Evolutionary conservation across 2,888 invertebrate species (phyloP).

Genomic region (Amblyjoppa fuscipennis): DNA sequence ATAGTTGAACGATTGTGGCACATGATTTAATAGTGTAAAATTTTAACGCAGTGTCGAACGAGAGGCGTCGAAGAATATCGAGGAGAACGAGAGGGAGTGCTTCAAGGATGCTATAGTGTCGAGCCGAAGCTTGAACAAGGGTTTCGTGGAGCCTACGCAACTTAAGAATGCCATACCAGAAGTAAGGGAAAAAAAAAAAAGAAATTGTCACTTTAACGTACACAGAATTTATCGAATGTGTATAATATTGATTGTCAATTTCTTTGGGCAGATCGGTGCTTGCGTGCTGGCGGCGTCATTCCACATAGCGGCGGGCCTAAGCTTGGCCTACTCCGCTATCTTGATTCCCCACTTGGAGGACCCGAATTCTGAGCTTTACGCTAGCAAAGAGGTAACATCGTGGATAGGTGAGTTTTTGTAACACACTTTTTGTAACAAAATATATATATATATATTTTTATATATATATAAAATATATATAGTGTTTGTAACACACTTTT

Average conservation of each 20-base stretch:
- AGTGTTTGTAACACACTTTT: too few species aligned
- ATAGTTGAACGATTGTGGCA: background rate
- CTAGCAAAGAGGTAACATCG: slow-evolving; percentile 84
- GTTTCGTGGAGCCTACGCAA: slow-evolving; percentile 78
- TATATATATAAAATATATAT: too few species aligned
- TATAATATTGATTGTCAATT: slow-evolving; percentile 35
- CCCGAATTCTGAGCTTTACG: slow-evolving; percentile 75
- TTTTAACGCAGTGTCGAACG: slow-evolving; percentile 79
- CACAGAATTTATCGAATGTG: background rate
- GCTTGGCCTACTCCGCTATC: slow-evolving; percentile 87
- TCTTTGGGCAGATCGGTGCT: slow-evolving; percentile 85
- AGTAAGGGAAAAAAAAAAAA: slow-evolving; percentile 69
- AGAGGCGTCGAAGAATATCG: slow-evolving; percentile 83
- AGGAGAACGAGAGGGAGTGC: slow-evolving; percentile 82
- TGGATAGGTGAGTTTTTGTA: slow-evolving; percentile 86
- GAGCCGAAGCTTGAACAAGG: slow-evolving; percentile 82
- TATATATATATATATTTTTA: too few species aligned
- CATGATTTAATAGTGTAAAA: background rate
- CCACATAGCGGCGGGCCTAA: slow-evolving; percentile 88
- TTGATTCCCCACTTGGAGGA: slow-evolving; percentile 86
- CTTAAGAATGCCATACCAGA: slow-evolving; percentile 80
- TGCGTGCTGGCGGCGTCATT: slow-evolving; percentile 87
- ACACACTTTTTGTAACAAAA: too few species aligned
- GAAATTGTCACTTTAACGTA: background rate
- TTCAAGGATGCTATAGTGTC: slow-evolving; percentile 83